Percentiles rank a stretch among this genome's conserved stretches.
Conservation (phyloP, 2,113 vertebrate genomes). For the Puma concolor region DNA sequence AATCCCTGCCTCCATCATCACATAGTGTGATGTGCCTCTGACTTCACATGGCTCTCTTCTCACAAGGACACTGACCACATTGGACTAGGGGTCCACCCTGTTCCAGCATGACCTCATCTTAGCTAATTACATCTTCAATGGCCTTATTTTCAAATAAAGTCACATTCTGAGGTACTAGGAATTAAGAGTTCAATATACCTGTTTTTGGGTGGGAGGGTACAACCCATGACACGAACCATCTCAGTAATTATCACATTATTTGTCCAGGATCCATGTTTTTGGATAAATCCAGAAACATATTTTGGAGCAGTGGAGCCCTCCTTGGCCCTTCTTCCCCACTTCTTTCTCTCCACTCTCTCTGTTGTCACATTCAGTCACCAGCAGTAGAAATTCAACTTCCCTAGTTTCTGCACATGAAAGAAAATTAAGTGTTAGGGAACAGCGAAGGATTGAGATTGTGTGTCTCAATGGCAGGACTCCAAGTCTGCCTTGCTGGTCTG, state of each 20-base stretch:
- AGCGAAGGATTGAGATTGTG: neutral
- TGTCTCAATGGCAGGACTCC: neutral
- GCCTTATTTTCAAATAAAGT: neutral
- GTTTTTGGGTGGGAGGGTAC: neutral
- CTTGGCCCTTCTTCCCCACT: neutral
- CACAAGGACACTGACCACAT: neutral
- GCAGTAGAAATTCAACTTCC: constrained; percentile 59
- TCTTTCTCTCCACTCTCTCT: constrained; percentile 42
- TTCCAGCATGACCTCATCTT: neutral
- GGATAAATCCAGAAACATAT: constrained; percentile 59
- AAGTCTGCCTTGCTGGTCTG: neutral
- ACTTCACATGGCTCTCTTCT: neutral
- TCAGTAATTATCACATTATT: constrained; percentile 30
- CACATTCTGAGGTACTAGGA: neutral
- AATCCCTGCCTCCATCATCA: neutral
- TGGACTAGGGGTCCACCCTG: neutral
- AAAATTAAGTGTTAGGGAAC: constrained; percentile 58
- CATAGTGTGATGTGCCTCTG: too few species aligned
- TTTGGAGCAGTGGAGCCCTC: constrained; percentile 2
- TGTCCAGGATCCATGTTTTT: constrained; percentile 17
- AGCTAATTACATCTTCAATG: neutral
- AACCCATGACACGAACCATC: neutral
- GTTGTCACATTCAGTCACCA: constrained; percentile 72
- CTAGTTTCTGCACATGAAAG: constrained; percentile 49
- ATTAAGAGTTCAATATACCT: neutral